Evolutionary conservation across 64 coral and sea anemone species (phyloP).

Genomic region (Trachythela sp.): DNA sequence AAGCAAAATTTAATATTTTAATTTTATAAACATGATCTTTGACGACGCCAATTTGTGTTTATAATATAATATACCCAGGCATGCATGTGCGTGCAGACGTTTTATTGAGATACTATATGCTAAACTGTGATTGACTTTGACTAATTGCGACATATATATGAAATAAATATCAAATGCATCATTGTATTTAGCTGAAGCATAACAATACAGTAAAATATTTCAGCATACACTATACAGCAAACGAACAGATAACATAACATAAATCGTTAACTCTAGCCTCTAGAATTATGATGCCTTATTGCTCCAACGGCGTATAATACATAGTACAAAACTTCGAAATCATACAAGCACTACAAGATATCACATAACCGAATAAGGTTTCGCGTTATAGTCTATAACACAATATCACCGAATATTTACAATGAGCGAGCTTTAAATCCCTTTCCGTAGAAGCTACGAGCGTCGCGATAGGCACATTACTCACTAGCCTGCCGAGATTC

Average conservation of each 20-base stretch:
- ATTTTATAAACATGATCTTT: too few relatives aligned
- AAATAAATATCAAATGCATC: background rate
- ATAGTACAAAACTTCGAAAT: background rate
- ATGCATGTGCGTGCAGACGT: background rate
- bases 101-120: background rate
- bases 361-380: background rate
- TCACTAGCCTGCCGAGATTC: background rate
- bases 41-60: too few relatives aligned
- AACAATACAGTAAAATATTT: background rate
- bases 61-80: too few relatives aligned
- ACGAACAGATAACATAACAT: background rate
- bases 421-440: background rate
- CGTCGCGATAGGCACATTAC: background rate
- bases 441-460: background rate
- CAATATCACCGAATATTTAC: background rate
- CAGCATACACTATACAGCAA: background rate
- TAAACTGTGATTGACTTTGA: background rate
- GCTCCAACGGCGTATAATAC: background rate
- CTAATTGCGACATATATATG: background rate
- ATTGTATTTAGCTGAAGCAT: background rate
- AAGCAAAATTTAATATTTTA: too few relatives aligned
- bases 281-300: background rate
- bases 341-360: background rate
- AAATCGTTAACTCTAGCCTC: background rate
- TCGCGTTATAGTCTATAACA: background rate